phyloP scores from a whole-genome alignment of 1,140 invertebrate genomes.

The Oedothorax gibbosus region DNA sequence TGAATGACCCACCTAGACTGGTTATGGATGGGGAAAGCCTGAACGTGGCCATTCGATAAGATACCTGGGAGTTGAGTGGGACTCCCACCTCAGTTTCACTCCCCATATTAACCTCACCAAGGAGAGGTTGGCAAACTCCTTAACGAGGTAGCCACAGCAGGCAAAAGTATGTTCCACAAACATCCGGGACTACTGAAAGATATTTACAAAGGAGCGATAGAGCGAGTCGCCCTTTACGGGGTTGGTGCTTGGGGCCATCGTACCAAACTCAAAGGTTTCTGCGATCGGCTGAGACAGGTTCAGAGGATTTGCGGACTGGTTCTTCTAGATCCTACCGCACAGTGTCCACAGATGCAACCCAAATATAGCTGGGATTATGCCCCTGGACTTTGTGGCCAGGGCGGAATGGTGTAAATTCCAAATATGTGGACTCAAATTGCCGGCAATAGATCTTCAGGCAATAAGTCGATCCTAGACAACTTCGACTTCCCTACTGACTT shows the following conservation, averaged over 20 bases:
- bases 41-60: neutral
- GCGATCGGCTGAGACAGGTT: neutral
- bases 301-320: neutral
- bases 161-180: neutral
- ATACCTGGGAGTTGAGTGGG: neutral
- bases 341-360: neutral
- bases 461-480: fast-evolving
- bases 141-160: no score
- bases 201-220: neutral
- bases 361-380: neutral
- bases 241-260: neutral
- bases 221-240: neutral
- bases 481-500: no score
- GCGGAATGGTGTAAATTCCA: no score
- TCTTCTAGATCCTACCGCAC: neutral
- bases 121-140: neutral
- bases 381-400: neutral
- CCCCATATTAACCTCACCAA: neutral
- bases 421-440: neutral
- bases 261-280: neutral
- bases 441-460: no score
- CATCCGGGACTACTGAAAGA: neutral
- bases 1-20: neutral
- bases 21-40: neutral
- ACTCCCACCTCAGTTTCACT: neutral